Evolutionary conservation across 2,797 vertebrate species (phyloP), one percentile per base, ranked within the genome.

Genomic region (Percopsis omiscomaycus): DNA sequence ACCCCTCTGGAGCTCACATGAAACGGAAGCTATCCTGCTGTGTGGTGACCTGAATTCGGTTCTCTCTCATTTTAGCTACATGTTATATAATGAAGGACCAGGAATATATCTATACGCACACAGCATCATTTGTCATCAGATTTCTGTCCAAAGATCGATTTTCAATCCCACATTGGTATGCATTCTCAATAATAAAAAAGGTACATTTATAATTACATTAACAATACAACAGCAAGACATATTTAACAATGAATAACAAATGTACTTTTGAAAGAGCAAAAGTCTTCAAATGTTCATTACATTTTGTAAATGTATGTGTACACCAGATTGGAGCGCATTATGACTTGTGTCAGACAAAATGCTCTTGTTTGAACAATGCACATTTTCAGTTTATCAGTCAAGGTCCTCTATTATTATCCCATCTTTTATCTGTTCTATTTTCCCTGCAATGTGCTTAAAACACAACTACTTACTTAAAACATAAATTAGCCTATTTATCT

Each of bases 31-130:
- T 79, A 79, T 93, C 93, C 92, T 93, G 90, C 90, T 92, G 93
- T 71, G 93, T 84, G 84, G 91, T 94, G 95, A 94, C 94, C 94
- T 94, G 92, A 93, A 94, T 95, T 94, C 92, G 92, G 93, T 94
- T 93, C 92, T 94, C 92, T 90, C 55, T 88, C 86, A 84, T 88
- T 88, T 88, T 85, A 90, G 90, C 93, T 91, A 92, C 89, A 93
- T 89, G 89, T 91, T 92, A 88, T 91, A 89, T 93, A 91, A 92
- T 71, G 71, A 76, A 76, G 76, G 64, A 82, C 74, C 77, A 81
- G 68, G 69, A 84, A 74, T 85, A 66, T 71, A 83, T 77, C 81
- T 74, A 70, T 74, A 79, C 70, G 90, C 80, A 80, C 64, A 85
- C 45, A 15, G 87, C 88, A 91, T 90, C 85, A 90, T 89, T 92